A percentile compares a stretch with the other conserved stretches of the same genome.
phyloP scores from a whole-genome alignment of 2,797 vertebrate genomes.

The Alca torda region DNA sequence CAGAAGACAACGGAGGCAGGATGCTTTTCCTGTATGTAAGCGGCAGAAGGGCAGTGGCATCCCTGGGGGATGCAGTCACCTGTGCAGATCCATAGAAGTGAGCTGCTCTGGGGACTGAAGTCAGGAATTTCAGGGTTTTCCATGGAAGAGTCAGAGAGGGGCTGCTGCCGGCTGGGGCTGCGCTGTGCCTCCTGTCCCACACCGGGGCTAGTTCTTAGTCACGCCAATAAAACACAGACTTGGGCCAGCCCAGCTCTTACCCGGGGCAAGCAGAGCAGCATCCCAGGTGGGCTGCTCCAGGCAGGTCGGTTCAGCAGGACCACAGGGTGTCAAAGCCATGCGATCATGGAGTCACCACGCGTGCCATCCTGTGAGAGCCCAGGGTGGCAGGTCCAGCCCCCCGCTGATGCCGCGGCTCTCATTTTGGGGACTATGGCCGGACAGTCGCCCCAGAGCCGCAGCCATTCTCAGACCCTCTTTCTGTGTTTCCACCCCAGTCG shows the following conservation, averaged over 20 bases:
- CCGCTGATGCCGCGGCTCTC: fast-evolving
- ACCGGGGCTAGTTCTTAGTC: fast-evolving
- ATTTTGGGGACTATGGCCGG: neutral
- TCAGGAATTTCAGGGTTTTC: neutral
- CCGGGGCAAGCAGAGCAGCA: neutral
- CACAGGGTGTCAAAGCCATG: fast-evolving
- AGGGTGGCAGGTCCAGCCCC: neutral
- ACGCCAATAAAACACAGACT: too few species aligned
- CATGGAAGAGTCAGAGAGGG: neutral
- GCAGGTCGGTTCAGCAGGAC: neutral
- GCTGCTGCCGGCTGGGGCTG: neutral
- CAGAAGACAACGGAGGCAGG: neutral
- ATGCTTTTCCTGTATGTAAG: neutral
- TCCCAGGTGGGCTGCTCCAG: neutral
- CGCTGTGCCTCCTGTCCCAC: neutral
- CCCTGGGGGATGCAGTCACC: neutral
- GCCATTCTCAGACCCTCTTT: neutral
- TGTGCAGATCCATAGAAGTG: fast-evolving
- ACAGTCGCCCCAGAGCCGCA: neutral
- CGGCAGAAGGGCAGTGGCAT: neutral
- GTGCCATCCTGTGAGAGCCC: neutral
- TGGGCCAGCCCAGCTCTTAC: neutral
- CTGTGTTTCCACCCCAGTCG: constrained; percentile 79
- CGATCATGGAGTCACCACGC: fast-evolving
- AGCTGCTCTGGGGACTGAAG: neutral